Conservation (phyloP, 2,888 invertebrate genomes). For the Lasius platythorax region DNA sequence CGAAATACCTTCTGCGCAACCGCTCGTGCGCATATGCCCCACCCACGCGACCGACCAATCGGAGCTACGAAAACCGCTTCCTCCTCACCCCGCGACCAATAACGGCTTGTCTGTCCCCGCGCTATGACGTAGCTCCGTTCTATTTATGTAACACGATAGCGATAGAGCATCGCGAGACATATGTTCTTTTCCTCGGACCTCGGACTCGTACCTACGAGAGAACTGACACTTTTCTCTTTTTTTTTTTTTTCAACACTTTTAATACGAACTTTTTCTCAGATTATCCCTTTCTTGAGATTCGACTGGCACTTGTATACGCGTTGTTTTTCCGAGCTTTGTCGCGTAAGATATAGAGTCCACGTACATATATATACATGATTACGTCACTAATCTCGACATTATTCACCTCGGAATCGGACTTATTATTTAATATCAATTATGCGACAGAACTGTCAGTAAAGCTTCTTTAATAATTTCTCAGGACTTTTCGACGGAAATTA, state of each 20-base stretch:
- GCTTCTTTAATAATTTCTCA: neutral
- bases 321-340: neutral
- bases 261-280: neutral
- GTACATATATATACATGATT: conserved; percentile 44
- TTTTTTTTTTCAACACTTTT: conserved; percentile 1
- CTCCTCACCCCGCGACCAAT: conserved; percentile 64
- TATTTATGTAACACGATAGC: conserved; percentile 76
- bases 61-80: conserved; percentile 44
- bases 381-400: conserved; percentile 58
- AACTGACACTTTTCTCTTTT: conserved; percentile 66
- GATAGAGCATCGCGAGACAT: neutral
- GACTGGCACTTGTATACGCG: conserved; percentile 51
- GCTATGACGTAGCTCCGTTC: conserved; percentile 58
- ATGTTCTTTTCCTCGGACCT: neutral
- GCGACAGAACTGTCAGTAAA: neutral
- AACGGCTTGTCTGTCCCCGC: neutral
- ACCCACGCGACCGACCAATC: conserved; percentile 73
- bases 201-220: conserved; percentile 34
- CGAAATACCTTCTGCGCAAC: conserved; percentile 71
- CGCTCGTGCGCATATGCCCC: conserved; percentile 70
- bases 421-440: neutral
- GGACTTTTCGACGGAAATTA: neutral
- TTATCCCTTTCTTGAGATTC: conserved; percentile 32
- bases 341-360: neutral
- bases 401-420: conserved; percentile 39